Evolutionary conservation across 2,888 invertebrate species (phyloP), one percentile per base, ranked within the genome.

Genomic region (Keiferia lycopersicella): DNA sequence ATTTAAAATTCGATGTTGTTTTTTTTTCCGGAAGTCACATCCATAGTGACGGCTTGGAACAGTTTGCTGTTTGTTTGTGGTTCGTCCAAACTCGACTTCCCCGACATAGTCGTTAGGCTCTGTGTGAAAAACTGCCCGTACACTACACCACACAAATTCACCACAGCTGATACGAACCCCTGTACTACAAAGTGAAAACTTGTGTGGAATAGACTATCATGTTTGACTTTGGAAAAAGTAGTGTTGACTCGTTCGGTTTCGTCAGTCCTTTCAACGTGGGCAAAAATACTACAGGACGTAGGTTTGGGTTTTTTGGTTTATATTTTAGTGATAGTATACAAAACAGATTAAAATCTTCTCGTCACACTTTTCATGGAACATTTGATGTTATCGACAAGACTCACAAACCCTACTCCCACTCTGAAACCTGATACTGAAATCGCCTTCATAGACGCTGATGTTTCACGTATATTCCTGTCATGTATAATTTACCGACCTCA

Each of bases 401-500:
- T 56, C 56, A 8, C 30, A 26, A 34, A 30, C 16, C 34, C 10
- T 4, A 30, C 56, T 16, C 51, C 26, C 26, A 56, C 30, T 14
- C 30, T 56, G 2, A 16, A 45, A 56, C 34, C 34, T 34, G 10
- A 56, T 56, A 56, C 56, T 16, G 16, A 56, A 14, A 30, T 34
- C 10, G 26, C 14, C 30, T 12, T 56, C 7, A 34, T n/a, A 20
- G 30, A 26, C 30, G 2, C n/a, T 56, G 56, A 56, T 34, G 34
- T 11, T 56, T 56, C 26, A 56, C 56, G 7, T 56, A 34, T 56
- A 56, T 56, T 56, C 56, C 16, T 34, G 30, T 34, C 30, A 56
- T 34, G 56, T 34, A 56, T 56, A 56, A 56, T 30, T 34, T 56
- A 56, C 30, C 56, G n/a, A 10, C 14, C 30, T 56, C n/a, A 56